Conservation (phyloP, 2,113 vertebrate species). For the Shinisaurus crocodilurus region DNA sequence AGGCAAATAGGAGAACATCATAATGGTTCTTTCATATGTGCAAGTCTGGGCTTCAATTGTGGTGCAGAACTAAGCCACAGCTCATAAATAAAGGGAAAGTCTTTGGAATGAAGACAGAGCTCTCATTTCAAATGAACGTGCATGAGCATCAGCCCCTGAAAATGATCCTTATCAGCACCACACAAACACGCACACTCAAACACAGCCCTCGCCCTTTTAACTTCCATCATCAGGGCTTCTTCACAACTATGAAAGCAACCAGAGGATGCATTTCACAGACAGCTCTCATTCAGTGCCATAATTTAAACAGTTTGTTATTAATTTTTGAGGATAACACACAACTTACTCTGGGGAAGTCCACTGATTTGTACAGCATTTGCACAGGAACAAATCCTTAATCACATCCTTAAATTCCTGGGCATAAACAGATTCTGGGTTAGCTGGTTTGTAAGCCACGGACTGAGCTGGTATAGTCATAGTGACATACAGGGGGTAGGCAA, state of each 20-base stretch:
- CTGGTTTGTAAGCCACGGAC: background rate
- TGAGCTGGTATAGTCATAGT: background rate
- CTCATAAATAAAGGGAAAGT: slow-evolving; percentile 21
- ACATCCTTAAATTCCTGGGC: background rate
- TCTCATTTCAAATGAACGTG: slow-evolving; percentile 40
- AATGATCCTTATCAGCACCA: slow-evolving; percentile 8
- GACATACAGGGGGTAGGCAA: too few species aligned
- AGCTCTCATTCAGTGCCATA: background rate
- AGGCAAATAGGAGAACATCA: slow-evolving; percentile 65
- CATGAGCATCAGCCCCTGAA: slow-evolving; percentile 32
- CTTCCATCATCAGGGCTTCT: background rate
- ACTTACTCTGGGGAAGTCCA: background rate
- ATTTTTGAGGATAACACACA: background rate
- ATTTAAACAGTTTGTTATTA: background rate
- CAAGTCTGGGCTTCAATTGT: slow-evolving; percentile 52
- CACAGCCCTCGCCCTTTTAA: background rate
- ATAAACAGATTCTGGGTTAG: background rate
- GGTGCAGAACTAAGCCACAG: slow-evolving; percentile 42
- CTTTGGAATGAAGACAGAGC: slow-evolving; percentile 25
- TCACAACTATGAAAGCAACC: background rate
- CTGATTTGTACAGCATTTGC: background rate
- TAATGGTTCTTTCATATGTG: slow-evolving; percentile 40
- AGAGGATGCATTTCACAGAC: background rate
- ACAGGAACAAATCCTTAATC: background rate
- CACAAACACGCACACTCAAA: background rate